A percentile compares a stretch with the other conserved stretches of the same genome.
phyloP scores from a whole-genome alignment of 2,797 vertebrate genomes.

The Telmatherina bonti region DNA sequence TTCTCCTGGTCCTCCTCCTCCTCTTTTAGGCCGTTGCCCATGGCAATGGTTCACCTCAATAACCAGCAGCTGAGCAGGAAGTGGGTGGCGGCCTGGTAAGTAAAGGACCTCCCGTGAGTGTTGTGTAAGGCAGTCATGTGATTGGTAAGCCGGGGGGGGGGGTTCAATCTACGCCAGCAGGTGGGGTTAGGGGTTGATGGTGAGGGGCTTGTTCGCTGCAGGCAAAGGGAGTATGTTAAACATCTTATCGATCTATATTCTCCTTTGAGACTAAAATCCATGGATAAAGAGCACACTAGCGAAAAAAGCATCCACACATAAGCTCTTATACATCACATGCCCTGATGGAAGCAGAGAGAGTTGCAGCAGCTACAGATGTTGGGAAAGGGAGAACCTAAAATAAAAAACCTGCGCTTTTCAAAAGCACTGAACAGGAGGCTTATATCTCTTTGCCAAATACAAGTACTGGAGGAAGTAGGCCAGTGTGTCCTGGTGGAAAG shows the following conservation, averaged over 20 bases:
- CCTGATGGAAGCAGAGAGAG: constrained; percentile 23
- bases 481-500: constrained; percentile 35
- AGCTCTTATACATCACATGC: constrained; percentile 32
- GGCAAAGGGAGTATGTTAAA: constrained; percentile 79
- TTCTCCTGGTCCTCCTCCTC: constrained; percentile 58
- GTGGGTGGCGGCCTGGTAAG: constrained; percentile 70
- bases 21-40: constrained; percentile 75
- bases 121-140: constrained; percentile 67
- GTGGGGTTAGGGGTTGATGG: constrained; percentile 64
- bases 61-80: constrained; percentile 75
- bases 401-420: constrained; percentile 32
- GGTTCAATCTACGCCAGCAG: constrained; percentile 52
- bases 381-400: constrained; percentile 34
- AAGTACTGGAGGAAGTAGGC: constrained; percentile 48
- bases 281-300: constrained; percentile 41
- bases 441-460: constrained; percentile 37
- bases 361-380: constrained; percentile 25
- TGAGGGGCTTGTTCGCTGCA: constrained; percentile 71
- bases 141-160: constrained; percentile 39
- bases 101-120: constrained; percentile 66
- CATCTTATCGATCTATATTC: constrained; percentile 68
- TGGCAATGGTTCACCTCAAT: constrained; percentile 76
- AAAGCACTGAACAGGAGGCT: constrained; percentile 36
- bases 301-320: constrained; percentile 36
- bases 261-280: constrained; percentile 51